phyloP scores from a whole-genome alignment of 2,797 vertebrate species.

The Clarias laeviceps region DNA sequence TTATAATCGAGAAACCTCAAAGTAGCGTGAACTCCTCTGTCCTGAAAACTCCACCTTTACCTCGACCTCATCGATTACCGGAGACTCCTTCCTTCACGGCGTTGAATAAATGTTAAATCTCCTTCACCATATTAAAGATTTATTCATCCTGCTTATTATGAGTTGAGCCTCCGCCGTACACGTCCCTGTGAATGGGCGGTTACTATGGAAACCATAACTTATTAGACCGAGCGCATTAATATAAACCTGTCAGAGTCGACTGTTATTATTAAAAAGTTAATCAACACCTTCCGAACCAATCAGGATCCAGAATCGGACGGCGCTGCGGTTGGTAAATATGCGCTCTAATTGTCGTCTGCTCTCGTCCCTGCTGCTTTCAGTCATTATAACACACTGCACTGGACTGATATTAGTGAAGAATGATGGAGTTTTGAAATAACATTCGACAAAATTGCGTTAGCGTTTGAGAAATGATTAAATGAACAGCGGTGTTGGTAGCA shows the following conservation, averaged over 20 bases:
- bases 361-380: slow-evolving; percentile 10
- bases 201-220: neutral
- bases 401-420: slow-evolving; percentile 31
- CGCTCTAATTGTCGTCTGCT: slow-evolving; percentile 7
- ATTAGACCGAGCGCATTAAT: neutral
- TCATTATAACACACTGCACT: slow-evolving; percentile 6
- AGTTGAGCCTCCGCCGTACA: slow-evolving; percentile 41
- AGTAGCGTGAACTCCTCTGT: neutral
- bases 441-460: slow-evolving; percentile 11
- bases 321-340: neutral
- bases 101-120: neutral
- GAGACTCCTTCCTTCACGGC: neutral
- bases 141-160: neutral
- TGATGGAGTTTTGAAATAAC: slow-evolving; percentile 25
- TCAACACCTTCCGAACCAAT: slow-evolving; percentile 12
- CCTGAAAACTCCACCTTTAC: neutral
- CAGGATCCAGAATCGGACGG: neutral
- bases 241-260: slow-evolving; percentile 4
- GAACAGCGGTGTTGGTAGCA: slow-evolving; percentile 4
- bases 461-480: slow-evolving; percentile 15
- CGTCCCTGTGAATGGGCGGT: slow-evolving; percentile 62
- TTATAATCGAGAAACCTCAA: neutral
- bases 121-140: no score
- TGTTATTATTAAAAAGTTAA: neutral
- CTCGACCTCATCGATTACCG: neutral